These are phyloP conservation scores for Cremastobaeus sp. DNA, from an alignment of 2,888 invertebrate species.

Conservation along the genomic window DNA sequence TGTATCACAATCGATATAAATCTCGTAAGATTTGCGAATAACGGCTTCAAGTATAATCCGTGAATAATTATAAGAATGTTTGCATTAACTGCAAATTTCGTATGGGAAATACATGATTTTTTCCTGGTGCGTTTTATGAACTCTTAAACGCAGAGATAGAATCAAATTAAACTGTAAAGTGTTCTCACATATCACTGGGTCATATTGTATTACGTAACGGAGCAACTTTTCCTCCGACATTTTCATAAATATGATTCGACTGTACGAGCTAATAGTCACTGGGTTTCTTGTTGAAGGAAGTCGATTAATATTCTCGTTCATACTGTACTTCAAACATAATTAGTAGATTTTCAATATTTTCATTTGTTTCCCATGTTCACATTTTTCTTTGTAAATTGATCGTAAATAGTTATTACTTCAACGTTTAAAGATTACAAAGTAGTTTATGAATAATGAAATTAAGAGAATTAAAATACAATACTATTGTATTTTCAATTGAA, in stretches of 20 bases:
- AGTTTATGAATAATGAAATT: no score
- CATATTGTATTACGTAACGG: conserved; percentile 60
- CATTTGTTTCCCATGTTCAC: no score
- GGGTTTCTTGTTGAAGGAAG: conserved; percentile 53
- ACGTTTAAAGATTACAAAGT: no score
- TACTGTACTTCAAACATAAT: no score
- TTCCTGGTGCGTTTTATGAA: conserved; percentile 47
- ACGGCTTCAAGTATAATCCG: conserved; percentile 37
- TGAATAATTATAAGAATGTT: conserved; percentile 54
- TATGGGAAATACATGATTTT: conserved; percentile 55
- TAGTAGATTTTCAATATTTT: no score
- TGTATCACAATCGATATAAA: conserved; percentile 23
- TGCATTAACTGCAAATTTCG: conserved; percentile 49
- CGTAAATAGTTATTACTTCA: no score
- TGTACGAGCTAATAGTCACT: conserved; percentile 42
- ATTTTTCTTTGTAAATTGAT: no score
- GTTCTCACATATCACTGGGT: conserved; percentile 61
- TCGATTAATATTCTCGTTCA: no score
- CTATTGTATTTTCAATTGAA: no score
- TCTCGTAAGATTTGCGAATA: conserved; percentile 37
- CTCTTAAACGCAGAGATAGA: conserved; percentile 47
- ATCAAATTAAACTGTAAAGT: conserved; percentile 55
- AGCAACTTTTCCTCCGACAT: conserved; percentile 31
- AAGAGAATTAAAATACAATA: no score
- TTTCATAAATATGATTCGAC: conserved; percentile 56